Percentiles rank a stretch among this genome's conserved stretches.
phyloP scores from a whole-genome alignment of 2,888 invertebrate species.

The Acheta domesticus region DNA sequence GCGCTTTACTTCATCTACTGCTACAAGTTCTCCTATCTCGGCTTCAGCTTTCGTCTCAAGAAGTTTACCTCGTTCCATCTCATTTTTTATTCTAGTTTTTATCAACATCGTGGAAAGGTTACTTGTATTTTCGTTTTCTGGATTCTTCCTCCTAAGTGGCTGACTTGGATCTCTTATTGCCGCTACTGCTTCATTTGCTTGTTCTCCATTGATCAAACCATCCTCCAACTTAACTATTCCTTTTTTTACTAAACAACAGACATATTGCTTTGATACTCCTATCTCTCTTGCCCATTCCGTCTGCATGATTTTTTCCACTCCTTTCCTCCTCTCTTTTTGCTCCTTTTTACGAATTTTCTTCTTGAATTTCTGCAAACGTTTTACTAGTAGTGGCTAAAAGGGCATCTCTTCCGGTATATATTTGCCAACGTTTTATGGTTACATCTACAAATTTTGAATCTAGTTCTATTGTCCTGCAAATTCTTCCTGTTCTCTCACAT shows the following conservation, averaged over 20 bases:
- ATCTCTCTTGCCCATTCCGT: too few relatives aligned
- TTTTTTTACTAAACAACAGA: conserved; percentile 18
- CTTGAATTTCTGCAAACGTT: too few relatives aligned
- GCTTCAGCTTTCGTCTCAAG: too few relatives aligned
- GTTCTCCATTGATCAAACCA: conserved; percentile 11
- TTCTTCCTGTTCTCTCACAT: conserved; percentile 24
- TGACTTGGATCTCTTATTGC: conserved; percentile 18
- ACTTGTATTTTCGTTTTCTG: conserved; percentile 9
- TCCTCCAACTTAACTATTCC: conserved; percentile 18
- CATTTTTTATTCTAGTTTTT: too few relatives aligned
- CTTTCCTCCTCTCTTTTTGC: too few relatives aligned
- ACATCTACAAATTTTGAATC: conserved; percentile 23
- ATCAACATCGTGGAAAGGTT: not conserved
- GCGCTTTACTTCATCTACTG: not conserved
- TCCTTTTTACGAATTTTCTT: too few relatives aligned
- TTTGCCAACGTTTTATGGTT: conserved; percentile 24
- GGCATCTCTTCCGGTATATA: not conserved
- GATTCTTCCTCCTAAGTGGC: not conserved
- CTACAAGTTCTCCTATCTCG: too few relatives aligned
- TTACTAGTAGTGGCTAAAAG: too few relatives aligned
- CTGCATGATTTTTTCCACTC: too few relatives aligned
- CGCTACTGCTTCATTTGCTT: not conserved
- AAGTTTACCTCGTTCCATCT: too few relatives aligned
- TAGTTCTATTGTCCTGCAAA: conserved; percentile 22
- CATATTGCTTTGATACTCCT: conserved; percentile 12